Evolutionary conservation across 2,888 invertebrate genomes (phyloP).

Genomic region (Cremastinae sp.): DNA sequence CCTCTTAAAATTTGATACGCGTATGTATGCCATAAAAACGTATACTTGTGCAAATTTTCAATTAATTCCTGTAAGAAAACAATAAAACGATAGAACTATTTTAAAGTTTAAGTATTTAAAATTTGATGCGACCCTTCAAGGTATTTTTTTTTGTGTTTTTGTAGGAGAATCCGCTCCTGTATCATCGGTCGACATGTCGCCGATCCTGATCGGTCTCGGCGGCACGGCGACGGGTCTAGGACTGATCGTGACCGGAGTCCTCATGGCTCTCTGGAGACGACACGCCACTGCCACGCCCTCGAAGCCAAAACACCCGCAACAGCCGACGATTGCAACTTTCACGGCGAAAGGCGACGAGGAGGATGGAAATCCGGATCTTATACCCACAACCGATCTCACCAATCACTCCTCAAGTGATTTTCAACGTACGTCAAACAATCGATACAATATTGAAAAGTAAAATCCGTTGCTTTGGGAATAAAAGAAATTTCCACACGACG

Average conservation of each 20-base stretch:
- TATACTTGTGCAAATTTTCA: too few relatives aligned
- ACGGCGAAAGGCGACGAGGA: slow-evolving; percentile 75
- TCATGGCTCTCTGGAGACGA: slow-evolving; percentile 79
- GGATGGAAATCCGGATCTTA: slow-evolving; percentile 79
- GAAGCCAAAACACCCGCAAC: slow-evolving; percentile 72
- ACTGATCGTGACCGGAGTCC: slow-evolving; percentile 78
- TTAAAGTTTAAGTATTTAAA: too few relatives aligned
- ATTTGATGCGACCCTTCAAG: too few relatives aligned
- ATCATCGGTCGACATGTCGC: slow-evolving; percentile 78
- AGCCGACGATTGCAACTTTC: slow-evolving; percentile 74
- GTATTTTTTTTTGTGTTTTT: slow-evolving; percentile 11
- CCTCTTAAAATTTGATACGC: too few relatives aligned
- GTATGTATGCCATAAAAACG: too few relatives aligned
- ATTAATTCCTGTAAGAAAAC: too few relatives aligned
- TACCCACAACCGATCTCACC: slow-evolving; percentile 77
- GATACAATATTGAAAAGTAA: background rate
- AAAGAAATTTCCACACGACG: too few relatives aligned
- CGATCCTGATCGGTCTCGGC: slow-evolving; percentile 78
- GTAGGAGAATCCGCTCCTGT: slow-evolving; percentile 75
- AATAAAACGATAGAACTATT: too few relatives aligned
- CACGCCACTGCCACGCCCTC: slow-evolving; percentile 74
- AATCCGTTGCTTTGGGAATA: slow-evolving; percentile 1
- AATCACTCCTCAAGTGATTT: slow-evolving; percentile 75
- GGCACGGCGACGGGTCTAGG: slow-evolving; percentile 78
- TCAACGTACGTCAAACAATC: too few relatives aligned